phyloP scores from a whole-genome alignment of 2,888 invertebrate genomes.

The Drosophila nr. perissopoda region DNA sequence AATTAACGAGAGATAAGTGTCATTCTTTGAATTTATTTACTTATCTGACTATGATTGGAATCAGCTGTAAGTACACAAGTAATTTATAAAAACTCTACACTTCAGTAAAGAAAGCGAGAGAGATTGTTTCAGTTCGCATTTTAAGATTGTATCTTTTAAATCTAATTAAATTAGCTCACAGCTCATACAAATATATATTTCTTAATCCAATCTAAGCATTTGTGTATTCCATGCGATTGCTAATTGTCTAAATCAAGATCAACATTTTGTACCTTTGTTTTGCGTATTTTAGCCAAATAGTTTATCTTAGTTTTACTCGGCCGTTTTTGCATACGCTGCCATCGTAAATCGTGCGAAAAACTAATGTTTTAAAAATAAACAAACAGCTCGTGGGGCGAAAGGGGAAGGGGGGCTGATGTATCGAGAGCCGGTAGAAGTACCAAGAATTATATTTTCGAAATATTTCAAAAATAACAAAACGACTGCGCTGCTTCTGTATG shows the following conservation, averaged over 20 bases:
- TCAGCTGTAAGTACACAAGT: not conserved
- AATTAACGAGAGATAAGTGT: not conserved
- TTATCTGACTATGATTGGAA: not conserved
- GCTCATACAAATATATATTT: not conserved
- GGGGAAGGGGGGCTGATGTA: slow-evolving; percentile 1
- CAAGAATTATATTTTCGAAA: slow-evolving; percentile 67
- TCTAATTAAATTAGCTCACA: not conserved
- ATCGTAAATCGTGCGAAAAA: slow-evolving; percentile 67
- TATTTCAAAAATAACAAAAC: slow-evolving; percentile 67
- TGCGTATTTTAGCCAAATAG: slow-evolving; percentile 22
- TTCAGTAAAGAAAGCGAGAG: not conserved
- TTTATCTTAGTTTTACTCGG: slow-evolving; percentile 19
- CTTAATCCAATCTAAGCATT: not conserved
- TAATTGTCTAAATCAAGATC: slow-evolving; percentile 11
- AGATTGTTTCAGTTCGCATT: not conserved
- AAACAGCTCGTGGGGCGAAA: slow-evolving; percentile 40
- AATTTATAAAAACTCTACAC: not conserved
- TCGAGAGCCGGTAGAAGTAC: slow-evolving; percentile 53
- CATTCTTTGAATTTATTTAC: not conserved
- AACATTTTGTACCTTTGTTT: slow-evolving; percentile 23
- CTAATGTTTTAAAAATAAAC: slow-evolving; percentile 73
- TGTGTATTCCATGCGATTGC: slow-evolving; percentile 9
- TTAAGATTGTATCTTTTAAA: not conserved
- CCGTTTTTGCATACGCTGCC: slow-evolving; percentile 31
- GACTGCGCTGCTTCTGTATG: slow-evolving; percentile 22